These are phyloP conservation scores for Meloidogyne exigua DNA, from an alignment of 1,140 invertebrate genomes.

Conservation along the genomic window DNA sequence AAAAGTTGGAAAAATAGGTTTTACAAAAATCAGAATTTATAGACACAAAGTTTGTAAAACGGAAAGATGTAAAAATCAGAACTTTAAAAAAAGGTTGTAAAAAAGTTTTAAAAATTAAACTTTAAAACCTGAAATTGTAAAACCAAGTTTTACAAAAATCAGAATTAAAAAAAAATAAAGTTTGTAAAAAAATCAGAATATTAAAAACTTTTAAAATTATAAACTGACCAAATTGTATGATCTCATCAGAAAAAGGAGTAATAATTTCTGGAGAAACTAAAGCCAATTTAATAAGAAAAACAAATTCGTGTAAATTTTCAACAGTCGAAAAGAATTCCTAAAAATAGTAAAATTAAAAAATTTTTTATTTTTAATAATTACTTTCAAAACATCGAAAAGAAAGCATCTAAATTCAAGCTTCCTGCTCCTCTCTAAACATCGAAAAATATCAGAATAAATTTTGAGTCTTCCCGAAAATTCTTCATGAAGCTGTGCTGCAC, in stretches of 20 bases:
- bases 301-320: slow-evolving; percentile 16
- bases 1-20: too few species aligned
- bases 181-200: too few species aligned
- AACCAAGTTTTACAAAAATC: neutral
- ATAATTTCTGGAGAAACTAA: slow-evolving; percentile 8
- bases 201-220: neutral
- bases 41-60: too few species aligned
- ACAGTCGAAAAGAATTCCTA: slow-evolving; percentile 13
- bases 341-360: neutral
- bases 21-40: neutral
- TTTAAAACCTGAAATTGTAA: neutral
- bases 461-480: slow-evolving; percentile 13
- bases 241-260: slow-evolving; percentile 12
- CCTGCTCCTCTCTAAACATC: slow-evolving; percentile 10
- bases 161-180: neutral
- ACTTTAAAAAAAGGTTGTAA: neutral
- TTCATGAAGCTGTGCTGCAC: slow-evolving; percentile 9
- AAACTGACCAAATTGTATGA: slow-evolving; percentile 11
- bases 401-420: slow-evolving; percentile 19
- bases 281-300: slow-evolving; percentile 26
- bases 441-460: slow-evolving; percentile 13
- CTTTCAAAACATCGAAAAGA: slow-evolving; percentile 17
- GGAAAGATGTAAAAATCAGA: neutral
- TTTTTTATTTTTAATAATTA: neutral
- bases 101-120: too few species aligned